Evolutionary conservation across 1,140 invertebrate species (phyloP), one percentile per base, ranked within the genome.

Genomic region (Colletes gigas): DNA sequence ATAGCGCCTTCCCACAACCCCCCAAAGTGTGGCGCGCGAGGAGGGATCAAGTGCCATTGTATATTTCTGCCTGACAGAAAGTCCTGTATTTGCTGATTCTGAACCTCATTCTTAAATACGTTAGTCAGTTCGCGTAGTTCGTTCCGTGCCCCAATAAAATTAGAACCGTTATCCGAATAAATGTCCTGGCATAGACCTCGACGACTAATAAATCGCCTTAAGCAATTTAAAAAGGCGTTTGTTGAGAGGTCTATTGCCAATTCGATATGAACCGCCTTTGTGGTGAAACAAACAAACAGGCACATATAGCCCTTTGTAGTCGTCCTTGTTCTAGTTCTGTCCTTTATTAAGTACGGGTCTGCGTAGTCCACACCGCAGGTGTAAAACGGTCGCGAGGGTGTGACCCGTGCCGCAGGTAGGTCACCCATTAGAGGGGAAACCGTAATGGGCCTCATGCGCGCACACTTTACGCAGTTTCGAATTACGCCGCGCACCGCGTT

Each of bases 21-120:
- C 7, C 68, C 68, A 70, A 70, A 70, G 21, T 70, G 50, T 55
- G 50, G 50, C 10, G 68, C 19, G 8, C 50, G 54, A 14, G 68
- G 50, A 10, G 50, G 68, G 14, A 70, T 70, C 15, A 55, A 55
- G 19, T 55, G 68, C 68, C 68, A 70, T 15, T 70, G n/a, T 39
- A 65, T 65, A 0, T 41, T 8, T 3, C 5, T 8, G 1, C 14
- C 30, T 12, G 41, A 14, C 19, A 4, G 8, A 65, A 41, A 21
- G 9, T 30, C 10, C 14, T 8, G 7, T 30, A 65, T 1, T 21
- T 8, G 3, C 7, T 65, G 4, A 9, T 10, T 30, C 8, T 44
- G 63, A 30, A 30, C 39, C 30, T 65, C 41, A n/a, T 14, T 15
- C 6, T 1, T 6, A 0, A 65, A 65, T 65, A 41, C 39, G 0